Evolutionary conservation across 2,888 invertebrate species (phyloP), one percentile per base, ranked within the genome.

Genomic region (Ophion costatus): DNA sequence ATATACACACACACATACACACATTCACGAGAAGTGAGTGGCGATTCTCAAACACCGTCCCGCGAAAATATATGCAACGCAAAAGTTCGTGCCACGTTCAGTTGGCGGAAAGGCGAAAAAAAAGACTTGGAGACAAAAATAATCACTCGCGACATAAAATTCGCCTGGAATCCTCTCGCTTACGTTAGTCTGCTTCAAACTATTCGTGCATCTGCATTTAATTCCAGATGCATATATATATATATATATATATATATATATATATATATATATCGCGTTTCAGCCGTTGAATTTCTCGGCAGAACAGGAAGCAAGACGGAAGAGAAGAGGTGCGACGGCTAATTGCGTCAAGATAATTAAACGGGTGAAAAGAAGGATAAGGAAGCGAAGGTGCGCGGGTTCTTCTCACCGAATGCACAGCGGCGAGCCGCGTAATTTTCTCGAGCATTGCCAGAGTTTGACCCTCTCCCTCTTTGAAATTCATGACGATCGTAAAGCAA

Each of bases 291-390:
- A 66, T 75, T 75, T 69, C 59, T 56, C 38, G 22, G 56, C 42
- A 42, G 24, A 57, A 71, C 78, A 38, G n/a, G 29, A 51, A 56
- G 38, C 33, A 29, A 29, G 66, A 83, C 70, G 61, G 63, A 63
- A 67, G 33, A 74, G 69, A 77, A 69, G 78, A 80, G 74, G 76
- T 76, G 82, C 64, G 61, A 71, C 22, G 67, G 85, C 80, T 89
- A 90, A 90, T 90, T 89, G 90, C 86, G 83, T 88, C 84, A 87
- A 88, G 89, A 90, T 90, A 90, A 90, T 90, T 89, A 90, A 90
- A 88, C 88, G 87, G 80, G 86, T 3, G 45, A 11, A 80, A 64
- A 61, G 24, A 33, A 69, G 20, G 69, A 38, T 11, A n/a, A 29
- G 66, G 14, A 24, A 38, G 59, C 20, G 75, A 74, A 69, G 29